These are phyloP conservation scores for Telmatochromis sp. DNA, from an alignment of 2,113 vertebrate genomes.

Conservation along the genomic window DNA sequence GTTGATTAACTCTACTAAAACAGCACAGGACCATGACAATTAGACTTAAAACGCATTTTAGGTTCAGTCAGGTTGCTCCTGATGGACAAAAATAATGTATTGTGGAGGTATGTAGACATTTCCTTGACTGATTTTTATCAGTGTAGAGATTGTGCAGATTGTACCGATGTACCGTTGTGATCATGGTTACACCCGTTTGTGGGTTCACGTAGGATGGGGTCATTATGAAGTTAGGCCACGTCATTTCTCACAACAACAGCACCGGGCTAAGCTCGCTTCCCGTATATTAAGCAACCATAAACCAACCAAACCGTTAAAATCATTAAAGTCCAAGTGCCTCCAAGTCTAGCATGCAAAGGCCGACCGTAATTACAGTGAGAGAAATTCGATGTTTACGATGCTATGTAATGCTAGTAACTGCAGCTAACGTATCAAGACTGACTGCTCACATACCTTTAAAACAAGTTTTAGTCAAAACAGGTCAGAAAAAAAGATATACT, in stretches of 20 bases:
- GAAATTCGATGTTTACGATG: background rate
- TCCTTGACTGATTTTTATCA: background rate
- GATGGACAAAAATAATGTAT: background rate
- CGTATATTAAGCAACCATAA: accelerated
- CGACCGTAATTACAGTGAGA: no score
- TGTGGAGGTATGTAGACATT: background rate
- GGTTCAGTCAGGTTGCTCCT: background rate
- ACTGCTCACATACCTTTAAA: slow-evolving; percentile 38
- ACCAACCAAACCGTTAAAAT: background rate
- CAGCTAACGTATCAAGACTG: background rate
- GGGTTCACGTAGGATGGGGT: background rate
- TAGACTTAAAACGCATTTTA: background rate
- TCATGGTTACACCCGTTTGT: background rate
- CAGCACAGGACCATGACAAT: background rate
- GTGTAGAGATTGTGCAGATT: background rate
- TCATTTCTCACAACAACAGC: slow-evolving; percentile 1
- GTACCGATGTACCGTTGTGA: background rate
- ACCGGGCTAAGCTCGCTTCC: background rate
- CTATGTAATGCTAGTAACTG: background rate
- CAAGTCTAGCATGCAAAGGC: accelerated
- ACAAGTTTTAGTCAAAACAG: background rate
- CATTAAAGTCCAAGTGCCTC: background rate
- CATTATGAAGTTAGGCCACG: slow-evolving; percentile 31
- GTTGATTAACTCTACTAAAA: background rate
- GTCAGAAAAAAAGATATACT: background rate